Evolutionary conservation across 2,888 invertebrate genomes (phyloP), one percentile per base, ranked within the genome.

Genomic region (Rhamphomyia laevipes): DNA sequence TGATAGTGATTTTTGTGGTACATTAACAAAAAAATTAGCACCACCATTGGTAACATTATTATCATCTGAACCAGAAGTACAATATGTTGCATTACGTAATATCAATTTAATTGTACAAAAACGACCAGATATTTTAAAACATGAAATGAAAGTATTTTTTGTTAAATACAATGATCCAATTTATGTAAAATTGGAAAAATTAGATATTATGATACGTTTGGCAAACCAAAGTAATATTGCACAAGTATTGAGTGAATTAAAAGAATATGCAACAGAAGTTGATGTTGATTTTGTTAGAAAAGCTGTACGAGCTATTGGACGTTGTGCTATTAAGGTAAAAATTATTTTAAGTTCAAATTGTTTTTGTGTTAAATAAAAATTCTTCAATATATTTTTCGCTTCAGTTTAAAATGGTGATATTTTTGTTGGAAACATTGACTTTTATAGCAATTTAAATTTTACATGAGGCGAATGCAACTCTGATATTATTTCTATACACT

Each of bases 121-220:
- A 71, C 78, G 96, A 41, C 94, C 97, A 0, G 99, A 99, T 52
- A 97, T 99, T 58, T 74, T 99, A 43, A 99, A 99, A 68, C 95
- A 97, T 63, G 99, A 99, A 74, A 97, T 99, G 97, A 99, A 99
- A 77, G 93, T 92, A 51, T 99, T 99, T 75, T 99, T 99, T 70
- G 99, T 99, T 35, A 99, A 99, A 66, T 99, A 99, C 75, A 99
- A 99, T 70, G 99, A 99, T 73, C 99, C 99, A 0, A 99, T 99
- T 67, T 99, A 99, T 70, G 99, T 99, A 41, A 99, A 99, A 68
- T 76, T 99, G 53, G 99, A 99, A 70, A 99, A 99, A 67, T 66
- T 99, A 60, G 99, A 99, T 68, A 99, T 99, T 50, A 99, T 99
- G 97, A 99, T 99, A 62, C 83, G 99, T 15, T 75, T 99, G 57